Evolutionary conservation across 2,797 vertebrate species (phyloP), one percentile per base, ranked within the genome.

Genomic region (Hyperoplus lanceolatus): DNA sequence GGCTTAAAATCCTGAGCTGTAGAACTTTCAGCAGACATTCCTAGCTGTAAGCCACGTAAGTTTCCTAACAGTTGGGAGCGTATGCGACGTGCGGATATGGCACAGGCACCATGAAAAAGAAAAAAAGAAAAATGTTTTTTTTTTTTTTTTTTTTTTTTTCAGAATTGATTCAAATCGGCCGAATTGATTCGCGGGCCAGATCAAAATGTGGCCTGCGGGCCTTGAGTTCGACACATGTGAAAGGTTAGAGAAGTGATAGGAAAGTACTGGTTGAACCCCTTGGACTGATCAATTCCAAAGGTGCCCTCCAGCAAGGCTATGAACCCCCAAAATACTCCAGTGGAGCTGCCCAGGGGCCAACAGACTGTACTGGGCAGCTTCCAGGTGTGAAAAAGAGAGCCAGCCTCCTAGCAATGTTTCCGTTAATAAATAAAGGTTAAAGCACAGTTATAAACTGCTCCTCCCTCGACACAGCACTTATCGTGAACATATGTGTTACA

Each of bases 381-480:
- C 61, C 69, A 81, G 64, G 14, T 49, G 73, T 66, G 51, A 57
- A 70, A 49, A 53, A 18, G 5, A 39, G 46, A 62, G 46, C 48
- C 6, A 58, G 65, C 18, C 55, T 15, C 39, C 39, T 16, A 50
- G 15, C 42, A 49, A 14, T 21, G 3, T 43, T 10, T 59, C 8
- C 14, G 4, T 70, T 41, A 65, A 51, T 45, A 56, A 57, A 70
- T 51, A 51, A 63, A 78, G 42, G 50, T 63, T 73, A 65, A 62
- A 79, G 36, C 70, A 21, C 13, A 41, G 6, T 51, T 46, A 54
- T 7, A 43, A 21, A 41, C 18, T 21, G 2, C 16, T 36, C 29
- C 12, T 8, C 42, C 41, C 14, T 65, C 67, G 61, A 16, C 55
- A 49, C 29, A 60, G 62, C 38, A 51, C 13, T n/a, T 3, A 15